Base-by-base conservation (phyloP, 2,113 vertebrate genomes). In the Rallus limicola region DNA sequence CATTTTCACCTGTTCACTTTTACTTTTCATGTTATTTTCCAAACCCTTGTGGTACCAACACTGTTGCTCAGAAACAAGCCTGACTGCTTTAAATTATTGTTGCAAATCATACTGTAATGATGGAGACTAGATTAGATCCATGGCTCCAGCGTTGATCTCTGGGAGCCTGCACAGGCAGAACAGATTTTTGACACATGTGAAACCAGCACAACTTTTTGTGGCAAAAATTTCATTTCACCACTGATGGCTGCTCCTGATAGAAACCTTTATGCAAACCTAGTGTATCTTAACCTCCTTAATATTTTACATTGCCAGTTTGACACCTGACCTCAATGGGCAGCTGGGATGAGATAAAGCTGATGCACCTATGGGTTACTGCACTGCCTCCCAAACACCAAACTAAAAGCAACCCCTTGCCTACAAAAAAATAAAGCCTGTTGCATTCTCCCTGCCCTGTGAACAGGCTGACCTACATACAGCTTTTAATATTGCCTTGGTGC, bases 321-420 rank as follows among this genome's bases (percentile, higher is more conserved):
- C 65, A 44, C 36, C 78, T 90, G 95, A 95, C 93, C 93, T 95
- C 93, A 95, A 8, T 84, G 87, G 95, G 89, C 74, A 92, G 55
- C 16, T 0, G 2, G 42, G 55, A 38, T 64, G 48, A 85, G 25
- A 12, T 3, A 55, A 38, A 82, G 31, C 38, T 10, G 58, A 20
- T 69, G 25, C 24, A 13, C 2, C 2, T 8, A 34, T 5, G 13
- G 55, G 69, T 53, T 76, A 17, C 10, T 60, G 67, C 40, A 6
- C 6, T 33, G 44, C 56, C 50, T 64, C 24, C 59, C 8, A 1
- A 72, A 16, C 42, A 7, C 38, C 20, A 53, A 79, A 36, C 23
- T 33, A 28, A 70, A 40, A 63, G 62, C 44, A 48, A 10, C 11
- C 34, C 60, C 5, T 29, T 18, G 67, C 33, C 53, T 36, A 7